These are phyloP conservation scores for Sapayoa aenigma DNA, from an alignment of 2,113 vertebrate species.

Conservation along the genomic window DNA sequence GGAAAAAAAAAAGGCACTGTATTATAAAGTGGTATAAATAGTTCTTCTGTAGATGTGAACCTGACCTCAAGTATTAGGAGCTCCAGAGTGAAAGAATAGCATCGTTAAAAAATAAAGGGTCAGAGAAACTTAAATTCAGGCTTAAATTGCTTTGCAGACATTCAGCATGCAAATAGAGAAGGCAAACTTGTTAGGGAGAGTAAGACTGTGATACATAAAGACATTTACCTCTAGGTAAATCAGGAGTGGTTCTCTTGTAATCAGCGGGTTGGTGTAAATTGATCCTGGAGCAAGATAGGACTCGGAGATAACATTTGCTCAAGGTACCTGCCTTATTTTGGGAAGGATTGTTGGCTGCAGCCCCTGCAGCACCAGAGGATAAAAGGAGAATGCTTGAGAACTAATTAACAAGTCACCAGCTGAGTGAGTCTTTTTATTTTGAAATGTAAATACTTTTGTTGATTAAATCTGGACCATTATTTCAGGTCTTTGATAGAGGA, in stretches of 20 bases:
- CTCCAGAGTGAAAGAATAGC: neutral
- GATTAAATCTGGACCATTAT: conserved; percentile 36
- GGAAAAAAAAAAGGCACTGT: neutral
- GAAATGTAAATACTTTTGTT: conserved; percentile 48
- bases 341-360: neutral
- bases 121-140: neutral
- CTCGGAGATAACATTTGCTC: neutral
- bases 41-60: neutral
- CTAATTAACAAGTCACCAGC: conserved; percentile 30
- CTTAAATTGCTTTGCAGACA: neutral
- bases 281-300: neutral
- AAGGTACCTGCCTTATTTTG: neutral
- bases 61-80: neutral
- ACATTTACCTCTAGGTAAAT: neutral
- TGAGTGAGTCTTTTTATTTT: conserved; percentile 34
- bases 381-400: neutral
- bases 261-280: neutral
- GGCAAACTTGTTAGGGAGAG: neutral
- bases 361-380: neutral
- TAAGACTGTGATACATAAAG: neutral
- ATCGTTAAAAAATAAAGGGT: neutral
- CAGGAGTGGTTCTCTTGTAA: neutral
- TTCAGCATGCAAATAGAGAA: neutral
- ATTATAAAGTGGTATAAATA: neutral
- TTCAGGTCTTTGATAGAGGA: neutral